A percentile compares a stretch with the other conserved stretches of the same genome.
Conservation (phyloP, 2,888 invertebrate species). For the Oxyscelio sp. region DNA sequence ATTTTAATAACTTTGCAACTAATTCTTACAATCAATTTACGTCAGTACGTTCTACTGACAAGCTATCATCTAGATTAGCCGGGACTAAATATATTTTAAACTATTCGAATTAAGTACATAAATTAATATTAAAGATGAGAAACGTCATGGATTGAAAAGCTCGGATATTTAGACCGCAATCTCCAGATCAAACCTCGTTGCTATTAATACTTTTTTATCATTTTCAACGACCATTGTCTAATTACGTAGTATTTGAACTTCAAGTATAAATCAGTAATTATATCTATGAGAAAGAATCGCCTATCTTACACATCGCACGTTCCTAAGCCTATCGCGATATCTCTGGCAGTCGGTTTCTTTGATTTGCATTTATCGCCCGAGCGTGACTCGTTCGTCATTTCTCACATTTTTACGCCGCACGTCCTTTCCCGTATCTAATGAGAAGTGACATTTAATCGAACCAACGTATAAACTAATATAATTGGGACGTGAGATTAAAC, state of each 20-base stretch:
- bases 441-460: slow-evolving; percentile 74
- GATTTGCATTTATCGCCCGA: slow-evolving; percentile 73
- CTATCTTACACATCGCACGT: slow-evolving; percentile 71
- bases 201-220: slow-evolving; percentile 46
- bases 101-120: not conserved
- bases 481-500: slow-evolving; percentile 71
- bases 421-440: slow-evolving; percentile 71
- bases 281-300: slow-evolving; percentile 55
- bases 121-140: slow-evolving; percentile 21
- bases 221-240: slow-evolving; percentile 47
- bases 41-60: slow-evolving; percentile 1
- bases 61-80: not conserved
- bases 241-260: slow-evolving; percentile 44
- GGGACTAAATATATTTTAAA: not conserved
- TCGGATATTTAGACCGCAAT: slow-evolving; percentile 15
- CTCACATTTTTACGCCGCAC: slow-evolving; percentile 52
- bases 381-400: slow-evolving; percentile 76
- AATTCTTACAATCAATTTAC: slow-evolving; percentile 40
- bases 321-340: slow-evolving; percentile 64
- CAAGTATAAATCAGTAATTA: slow-evolving; percentile 65
- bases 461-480: slow-evolving; percentile 63
- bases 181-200: slow-evolving; percentile 45
- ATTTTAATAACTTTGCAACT: slow-evolving; percentile 32
- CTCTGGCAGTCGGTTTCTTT: slow-evolving; percentile 68
- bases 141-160: not conserved